A percentile compares a stretch with the other conserved stretches of the same genome.
These are phyloP conservation scores for Silurus lanzhouensis DNA, from an alignment of 2,797 vertebrate species.

Conservation along the genomic window DNA sequence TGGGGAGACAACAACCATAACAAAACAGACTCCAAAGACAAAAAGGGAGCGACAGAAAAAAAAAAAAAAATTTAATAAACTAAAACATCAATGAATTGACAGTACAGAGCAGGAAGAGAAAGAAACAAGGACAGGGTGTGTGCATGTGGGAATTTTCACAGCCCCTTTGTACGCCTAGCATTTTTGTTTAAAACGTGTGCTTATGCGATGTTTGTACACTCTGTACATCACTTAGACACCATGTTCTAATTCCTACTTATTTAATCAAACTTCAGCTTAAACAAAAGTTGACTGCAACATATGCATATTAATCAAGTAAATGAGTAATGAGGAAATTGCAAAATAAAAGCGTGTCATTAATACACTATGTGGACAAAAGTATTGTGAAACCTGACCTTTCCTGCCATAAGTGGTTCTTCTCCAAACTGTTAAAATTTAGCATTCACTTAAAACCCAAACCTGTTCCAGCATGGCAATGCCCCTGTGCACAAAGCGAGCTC, in stretches of 20 bases:
- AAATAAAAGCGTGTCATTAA: conserved; percentile 15
- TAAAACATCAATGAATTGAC: conserved; percentile 50
- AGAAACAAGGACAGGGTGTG: conserved; percentile 4
- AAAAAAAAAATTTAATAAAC: neutral
- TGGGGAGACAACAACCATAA: conserved; percentile 83
- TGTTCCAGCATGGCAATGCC: no score
- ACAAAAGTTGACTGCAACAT: neutral
- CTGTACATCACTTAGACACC: neutral
- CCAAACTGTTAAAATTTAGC: no score
- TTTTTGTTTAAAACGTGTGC: neutral
- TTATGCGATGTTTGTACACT: no score
- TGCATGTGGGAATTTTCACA: neutral
- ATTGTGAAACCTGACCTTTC: no score
- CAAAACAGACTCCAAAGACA: conserved; percentile 76
- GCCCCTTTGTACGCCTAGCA: neutral
- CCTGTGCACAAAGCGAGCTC: no score
- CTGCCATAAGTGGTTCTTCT: no score
- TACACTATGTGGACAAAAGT: no score
- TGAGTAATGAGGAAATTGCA: neutral
- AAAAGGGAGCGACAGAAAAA: conserved; percentile 50
- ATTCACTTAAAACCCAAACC: no score
- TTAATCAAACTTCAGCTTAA: neutral
- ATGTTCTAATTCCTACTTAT: neutral
- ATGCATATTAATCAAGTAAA: neutral
- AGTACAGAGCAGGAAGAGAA: conserved; percentile 29